A percentile compares a stretch with the other conserved stretches of the same genome.
phyloP scores from a whole-genome alignment of 2,888 invertebrate species.

The Timema cristinae region DNA sequence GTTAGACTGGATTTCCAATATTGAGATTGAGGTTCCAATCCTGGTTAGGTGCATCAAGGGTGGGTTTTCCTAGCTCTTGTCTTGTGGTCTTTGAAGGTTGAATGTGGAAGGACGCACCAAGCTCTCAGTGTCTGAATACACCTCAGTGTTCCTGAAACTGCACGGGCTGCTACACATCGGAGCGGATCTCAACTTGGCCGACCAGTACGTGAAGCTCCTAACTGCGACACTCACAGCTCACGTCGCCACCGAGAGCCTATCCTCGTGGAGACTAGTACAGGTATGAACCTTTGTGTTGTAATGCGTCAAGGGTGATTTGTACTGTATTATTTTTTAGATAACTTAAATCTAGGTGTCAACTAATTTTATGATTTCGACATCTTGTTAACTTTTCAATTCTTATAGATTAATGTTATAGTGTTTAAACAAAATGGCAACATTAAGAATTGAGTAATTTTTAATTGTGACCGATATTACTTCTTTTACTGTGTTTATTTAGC shows the following conservation, averaged over 20 bases:
- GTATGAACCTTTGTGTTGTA: slow-evolving; percentile 39
- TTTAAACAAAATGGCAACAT: too few relatives aligned
- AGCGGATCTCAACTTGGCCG: slow-evolving; percentile 57
- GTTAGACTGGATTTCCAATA: too few relatives aligned
- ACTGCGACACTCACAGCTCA: slow-evolving; percentile 69
- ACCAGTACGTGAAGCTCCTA: slow-evolving; percentile 58
- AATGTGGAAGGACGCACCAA: slow-evolving; percentile 54
- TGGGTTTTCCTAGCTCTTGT: too few relatives aligned
- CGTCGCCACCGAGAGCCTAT: slow-evolving; percentile 74
- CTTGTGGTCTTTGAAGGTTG: slow-evolving; percentile 32
- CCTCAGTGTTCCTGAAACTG: slow-evolving; percentile 58
- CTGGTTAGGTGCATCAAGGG: too few relatives aligned
- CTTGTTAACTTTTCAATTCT: not conserved
- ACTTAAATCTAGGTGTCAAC: slow-evolving; percentile 1
- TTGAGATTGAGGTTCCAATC: too few relatives aligned
- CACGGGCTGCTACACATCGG: slow-evolving; percentile 55
- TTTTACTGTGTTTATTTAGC: too few relatives aligned
- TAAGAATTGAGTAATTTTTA: too few relatives aligned
- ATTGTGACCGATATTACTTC: too few relatives aligned
- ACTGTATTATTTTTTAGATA: not conserved
- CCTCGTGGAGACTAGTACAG: slow-evolving; percentile 67
- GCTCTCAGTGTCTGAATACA: slow-evolving; percentile 56
- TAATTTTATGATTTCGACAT: not conserved
- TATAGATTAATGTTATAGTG: not conserved
- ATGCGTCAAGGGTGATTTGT: not conserved